Percentiles rank a stretch among this genome's conserved stretches.
Evolutionary conservation across 2,888 invertebrate genomes (phyloP).

Genomic region (Catotricha subobsoleta): DNA sequence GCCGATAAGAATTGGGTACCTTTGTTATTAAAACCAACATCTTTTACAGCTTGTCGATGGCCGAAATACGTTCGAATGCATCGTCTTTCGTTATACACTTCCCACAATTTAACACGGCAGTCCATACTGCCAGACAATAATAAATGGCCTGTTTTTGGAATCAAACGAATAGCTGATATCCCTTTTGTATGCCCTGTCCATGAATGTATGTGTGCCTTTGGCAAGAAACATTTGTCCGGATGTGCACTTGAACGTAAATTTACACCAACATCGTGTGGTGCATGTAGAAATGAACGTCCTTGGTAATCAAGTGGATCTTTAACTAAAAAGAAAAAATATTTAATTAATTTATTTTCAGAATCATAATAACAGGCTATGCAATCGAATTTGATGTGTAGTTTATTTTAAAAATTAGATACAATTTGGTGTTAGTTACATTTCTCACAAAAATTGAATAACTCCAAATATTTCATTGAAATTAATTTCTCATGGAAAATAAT

Average conservation of each 20-base stretch:
- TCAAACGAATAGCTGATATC: constrained; percentile 86
- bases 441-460: too few species aligned
- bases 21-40: constrained; percentile 86
- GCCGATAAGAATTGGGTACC: constrained; percentile 90
- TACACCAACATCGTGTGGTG: constrained; percentile 83
- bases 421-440: too few species aligned
- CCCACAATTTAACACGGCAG: constrained; percentile 94
- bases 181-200: constrained; percentile 97
- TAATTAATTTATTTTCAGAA: too few species aligned
- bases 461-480: too few species aligned
- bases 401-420: too few species aligned
- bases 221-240: constrained; percentile 89
- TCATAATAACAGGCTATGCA: too few species aligned
- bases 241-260: constrained; percentile 72
- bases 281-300: constrained; percentile 83
- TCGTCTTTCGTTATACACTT: constrained; percentile 87
- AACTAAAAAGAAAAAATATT: too few species aligned
- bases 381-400: too few species aligned
- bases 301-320: constrained; percentile 91
- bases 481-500: too few species aligned
- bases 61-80: constrained; percentile 91
- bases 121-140: constrained; percentile 95
- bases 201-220: constrained; percentile 87
- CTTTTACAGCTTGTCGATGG: constrained; percentile 90
- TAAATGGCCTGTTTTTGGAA: constrained; percentile 86